phyloP scores from a whole-genome alignment of 1,140 invertebrate species.

The fruit fly (Drosophila melanogaster) region DNA sequence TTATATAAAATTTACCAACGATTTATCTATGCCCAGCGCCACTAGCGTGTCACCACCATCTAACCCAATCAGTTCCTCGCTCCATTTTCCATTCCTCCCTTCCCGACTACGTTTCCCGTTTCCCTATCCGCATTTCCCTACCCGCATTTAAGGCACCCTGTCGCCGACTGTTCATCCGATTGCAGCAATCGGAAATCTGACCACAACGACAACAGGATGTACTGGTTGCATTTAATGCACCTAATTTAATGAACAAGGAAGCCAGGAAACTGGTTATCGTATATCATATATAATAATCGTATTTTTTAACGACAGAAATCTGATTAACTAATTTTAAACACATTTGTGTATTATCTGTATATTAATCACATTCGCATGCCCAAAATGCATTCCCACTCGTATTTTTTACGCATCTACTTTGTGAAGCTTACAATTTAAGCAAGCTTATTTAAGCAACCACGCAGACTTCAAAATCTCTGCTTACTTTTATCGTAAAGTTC shows the following conservation, averaged over 20 bases:
- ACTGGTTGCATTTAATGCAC: slow-evolving; percentile 55
- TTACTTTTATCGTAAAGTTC: no score
- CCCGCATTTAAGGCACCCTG: background rate
- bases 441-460: no score
- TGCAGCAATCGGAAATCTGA: slow-evolving; percentile 49
- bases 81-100: background rate
- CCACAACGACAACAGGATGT: slow-evolving; percentile 50
- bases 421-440: no score
- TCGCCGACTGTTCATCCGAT: slow-evolving; percentile 37
- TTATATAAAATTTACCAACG: slow-evolving; percentile 82
- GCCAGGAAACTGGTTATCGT: background rate
- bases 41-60: slow-evolving; percentile 49
- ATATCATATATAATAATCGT: slow-evolving; percentile 13
- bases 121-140: background rate
- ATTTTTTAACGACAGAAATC: background rate
- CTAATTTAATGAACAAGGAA: slow-evolving; percentile 45
- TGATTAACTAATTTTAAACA: background rate
- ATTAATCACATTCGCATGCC: no score
- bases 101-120: background rate
- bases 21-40: slow-evolving; percentile 75
- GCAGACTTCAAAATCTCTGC: no score
- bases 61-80: background rate
- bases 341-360: no score
- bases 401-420: no score
- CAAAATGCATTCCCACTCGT: no score